phyloP scores from a whole-genome alignment of 1,140 invertebrate genomes.

The Drosophila sturtevanti region DNA sequence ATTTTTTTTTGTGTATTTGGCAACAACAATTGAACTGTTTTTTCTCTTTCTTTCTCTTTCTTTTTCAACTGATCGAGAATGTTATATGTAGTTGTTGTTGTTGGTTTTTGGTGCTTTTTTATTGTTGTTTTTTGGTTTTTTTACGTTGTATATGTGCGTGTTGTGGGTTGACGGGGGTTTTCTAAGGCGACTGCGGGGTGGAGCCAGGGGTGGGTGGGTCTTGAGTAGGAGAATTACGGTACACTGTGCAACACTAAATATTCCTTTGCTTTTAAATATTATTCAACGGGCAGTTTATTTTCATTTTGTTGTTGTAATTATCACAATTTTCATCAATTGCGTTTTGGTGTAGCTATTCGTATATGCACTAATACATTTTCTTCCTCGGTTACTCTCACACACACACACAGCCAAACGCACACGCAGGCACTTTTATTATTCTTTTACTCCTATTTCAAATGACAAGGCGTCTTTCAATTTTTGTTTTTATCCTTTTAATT shows the following conservation, averaged over 20 bases:
- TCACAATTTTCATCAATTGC: slow-evolving; percentile 65
- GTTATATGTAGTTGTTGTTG: neutral
- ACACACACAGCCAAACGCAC: slow-evolving; percentile 29
- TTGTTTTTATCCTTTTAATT: slow-evolving; percentile 60
- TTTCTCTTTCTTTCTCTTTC: neutral
- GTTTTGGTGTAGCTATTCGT: slow-evolving; percentile 51
- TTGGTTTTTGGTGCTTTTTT: neutral
- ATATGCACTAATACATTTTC: slow-evolving; percentile 50
- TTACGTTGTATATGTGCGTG: neutral
- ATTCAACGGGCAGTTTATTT: slow-evolving; percentile 53
- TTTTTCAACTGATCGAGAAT: slow-evolving; percentile 8
- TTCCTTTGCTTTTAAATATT: slow-evolving; percentile 57
- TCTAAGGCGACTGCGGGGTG: slow-evolving; percentile 1
- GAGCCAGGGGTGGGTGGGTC: slow-evolving; percentile 14
- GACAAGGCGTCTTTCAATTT: slow-evolving; percentile 27
- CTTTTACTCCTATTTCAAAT: slow-evolving; percentile 49
- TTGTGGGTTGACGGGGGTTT: neutral
- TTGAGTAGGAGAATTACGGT: slow-evolving; percentile 1
- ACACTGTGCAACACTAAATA: slow-evolving; percentile 46
- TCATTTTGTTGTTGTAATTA: slow-evolving; percentile 58
- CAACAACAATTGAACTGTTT: slow-evolving; percentile 26
- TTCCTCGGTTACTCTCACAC: slow-evolving; percentile 38
- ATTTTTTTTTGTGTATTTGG: slow-evolving; percentile 14
- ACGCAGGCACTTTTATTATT: slow-evolving; percentile 58
- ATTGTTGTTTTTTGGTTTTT: slow-evolving; percentile 12